Base-by-base conservation (phyloP, 2,888 invertebrate genomes). In the Chrysolina haemoptera region DNA sequence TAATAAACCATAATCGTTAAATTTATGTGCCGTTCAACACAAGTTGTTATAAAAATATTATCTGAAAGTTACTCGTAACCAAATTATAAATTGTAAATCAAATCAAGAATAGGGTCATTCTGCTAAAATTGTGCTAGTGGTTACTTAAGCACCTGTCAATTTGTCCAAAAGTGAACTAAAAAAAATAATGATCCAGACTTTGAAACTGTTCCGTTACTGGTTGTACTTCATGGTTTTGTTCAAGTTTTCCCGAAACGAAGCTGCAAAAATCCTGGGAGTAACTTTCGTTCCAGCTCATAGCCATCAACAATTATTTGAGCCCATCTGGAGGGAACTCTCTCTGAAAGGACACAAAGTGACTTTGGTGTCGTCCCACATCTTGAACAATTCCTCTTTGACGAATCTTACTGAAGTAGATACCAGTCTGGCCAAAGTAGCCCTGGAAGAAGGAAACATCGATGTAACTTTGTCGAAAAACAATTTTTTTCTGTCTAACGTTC, bases 341-440 rank as follows among this genome's bases (percentile, higher is more conserved):
- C 70, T 81, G 59, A 71, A 75, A 65, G 82, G 82, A 18, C 82
- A 82, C 40, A 12, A 79, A 20, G 75, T 81, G 0, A 79, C 77
- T n/a, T 78, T 80, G 0, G 62, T 82, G 50, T 77, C 81, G 0
- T 75, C 82, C 8, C 73, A 80, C 71, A 80, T 80, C 12, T 65
- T 82, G 14, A 77, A 77, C 6, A 79, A 81, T 66, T 62, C 74
- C 12, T 48, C 22, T 3, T 65, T 81, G 40, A 71, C 65, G 3
- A 82, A 82, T 63, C 66, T 82, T 5, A 82, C 79, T 2, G 82
- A 82, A 78, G 78, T 82, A 41, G 77, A 82, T 64, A 59, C 79
- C 9, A 68, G 75, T 27, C 35, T n/a, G 9, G 35, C 35, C 27
- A 35, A n/a, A 14, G 40, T 69, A 68, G 12, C 59, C 75, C 0